A percentile compares a stretch with the other conserved stretches of the same genome.
phyloP scores from a whole-genome alignment of 2,888 invertebrate genomes.

The Plagiodera versicolora region DNA sequence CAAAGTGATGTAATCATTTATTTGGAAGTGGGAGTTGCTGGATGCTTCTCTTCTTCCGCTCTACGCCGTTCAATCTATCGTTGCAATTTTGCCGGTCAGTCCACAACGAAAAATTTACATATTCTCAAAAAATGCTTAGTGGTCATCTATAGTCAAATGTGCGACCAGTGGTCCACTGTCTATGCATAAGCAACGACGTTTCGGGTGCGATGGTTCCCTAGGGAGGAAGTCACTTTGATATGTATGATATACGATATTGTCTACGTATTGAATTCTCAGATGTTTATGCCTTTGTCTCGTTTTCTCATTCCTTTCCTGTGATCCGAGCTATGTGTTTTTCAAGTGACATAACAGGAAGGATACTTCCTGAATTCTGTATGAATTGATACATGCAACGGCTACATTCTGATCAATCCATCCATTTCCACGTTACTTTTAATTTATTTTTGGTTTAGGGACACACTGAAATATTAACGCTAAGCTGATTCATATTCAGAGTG shows the following conservation, averaged over 20 bases:
- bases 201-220: constrained; percentile 49
- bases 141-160: constrained; percentile 57
- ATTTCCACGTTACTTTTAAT: neutral
- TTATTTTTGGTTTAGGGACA: neutral
- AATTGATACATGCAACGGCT: no score
- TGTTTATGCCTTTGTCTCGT: constrained; percentile 45
- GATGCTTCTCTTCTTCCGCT: neutral
- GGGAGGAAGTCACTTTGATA: constrained; percentile 53
- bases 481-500: constrained; percentile 42
- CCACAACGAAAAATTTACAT: constrained; percentile 9
- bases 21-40: neutral
- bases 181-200: constrained; percentile 52
- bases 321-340: neutral
- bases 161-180: constrained; percentile 53
- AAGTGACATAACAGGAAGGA: no score
- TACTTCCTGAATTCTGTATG: no score
- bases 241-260: constrained; percentile 54
- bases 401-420: no score
- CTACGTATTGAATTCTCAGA: constrained; percentile 51
- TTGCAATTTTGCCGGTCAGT: neutral
- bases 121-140: constrained; percentile 47
- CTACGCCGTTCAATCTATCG: neutral
- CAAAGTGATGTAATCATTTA: no score
- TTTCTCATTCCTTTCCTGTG: constrained; percentile 9
- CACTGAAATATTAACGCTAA: constrained; percentile 36